Percentiles rank a stretch among this genome's conserved stretches.
These are phyloP conservation scores for Nemapogon koenigi DNA, from an alignment of 2,888 invertebrate genomes.

Conservation along the genomic window DNA sequence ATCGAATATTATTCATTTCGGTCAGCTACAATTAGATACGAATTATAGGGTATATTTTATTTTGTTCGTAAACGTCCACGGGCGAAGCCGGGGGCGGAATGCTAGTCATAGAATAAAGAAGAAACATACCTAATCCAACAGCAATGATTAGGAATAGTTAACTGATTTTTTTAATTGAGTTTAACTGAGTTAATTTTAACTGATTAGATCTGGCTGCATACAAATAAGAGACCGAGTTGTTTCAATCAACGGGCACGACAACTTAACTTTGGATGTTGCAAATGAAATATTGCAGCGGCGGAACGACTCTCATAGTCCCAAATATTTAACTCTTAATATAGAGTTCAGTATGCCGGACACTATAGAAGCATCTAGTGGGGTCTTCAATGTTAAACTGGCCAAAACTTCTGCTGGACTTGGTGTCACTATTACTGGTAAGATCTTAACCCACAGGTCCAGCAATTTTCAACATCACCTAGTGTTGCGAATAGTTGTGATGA, in stretches of 20 bases:
- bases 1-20: no score
- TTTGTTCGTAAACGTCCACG: no score
- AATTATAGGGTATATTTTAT: no score
- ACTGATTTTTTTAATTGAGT: no score
- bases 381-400: slow-evolving; percentile 88
- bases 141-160: no score
- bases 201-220: slow-evolving; percentile 77
- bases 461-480: no score
- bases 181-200: no score
- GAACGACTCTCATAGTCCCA: slow-evolving; percentile 61
- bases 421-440: slow-evolving; percentile 82
- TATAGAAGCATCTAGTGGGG: slow-evolving; percentile 88
- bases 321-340: slow-evolving; percentile 78
- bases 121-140: no score
- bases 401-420: slow-evolving; percentile 83
- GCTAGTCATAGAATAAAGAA: no score
- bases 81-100: no score
- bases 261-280: slow-evolving; percentile 66
- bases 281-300: slow-evolving; percentile 66
- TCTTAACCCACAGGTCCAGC: background rate
- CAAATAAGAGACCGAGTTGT: slow-evolving; percentile 84
- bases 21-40: no score
- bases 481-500: no score
- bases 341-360: slow-evolving; percentile 93
- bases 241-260: slow-evolving; percentile 82